These are phyloP conservation scores for Ophion slaviceki DNA, from an alignment of 2,888 invertebrate genomes.

Conservation along the genomic window DNA sequence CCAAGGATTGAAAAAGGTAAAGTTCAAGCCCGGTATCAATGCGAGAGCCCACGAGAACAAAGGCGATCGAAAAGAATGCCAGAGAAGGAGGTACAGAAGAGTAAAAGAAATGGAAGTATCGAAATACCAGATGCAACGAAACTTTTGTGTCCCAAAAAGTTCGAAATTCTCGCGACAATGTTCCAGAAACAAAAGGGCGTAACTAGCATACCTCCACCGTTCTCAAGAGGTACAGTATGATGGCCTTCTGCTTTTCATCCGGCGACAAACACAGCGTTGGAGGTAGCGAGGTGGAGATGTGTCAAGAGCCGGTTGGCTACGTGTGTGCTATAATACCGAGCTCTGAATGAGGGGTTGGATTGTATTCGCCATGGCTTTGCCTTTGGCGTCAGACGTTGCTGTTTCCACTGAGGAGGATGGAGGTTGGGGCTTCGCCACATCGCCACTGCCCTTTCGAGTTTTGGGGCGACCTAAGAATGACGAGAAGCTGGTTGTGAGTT, in stretches of 20 bases:
- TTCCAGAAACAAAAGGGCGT: no score
- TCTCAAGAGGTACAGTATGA: no score
- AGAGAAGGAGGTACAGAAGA: not conserved
- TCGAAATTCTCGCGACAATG: not conserved
- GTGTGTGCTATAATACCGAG: constrained; percentile 3
- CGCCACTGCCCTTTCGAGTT: constrained; percentile 29
- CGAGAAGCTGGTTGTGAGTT: constrained; percentile 8
- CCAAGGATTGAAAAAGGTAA: no score
- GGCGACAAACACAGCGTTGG: not conserved
- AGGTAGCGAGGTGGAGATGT: constrained; percentile 7
- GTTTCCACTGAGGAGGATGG: not conserved
- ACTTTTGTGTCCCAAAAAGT: constrained; percentile 1
- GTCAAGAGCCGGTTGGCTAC: constrained; percentile 24
- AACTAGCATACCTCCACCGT: no score
- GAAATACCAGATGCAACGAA: constrained; percentile 24
- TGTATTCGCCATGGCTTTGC: constrained; percentile 18
- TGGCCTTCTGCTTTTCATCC: not conserved
- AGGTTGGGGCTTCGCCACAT: constrained; percentile 6
- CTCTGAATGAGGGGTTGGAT: not conserved
- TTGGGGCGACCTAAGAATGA: constrained; percentile 15
- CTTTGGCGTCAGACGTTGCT: constrained; percentile 28
- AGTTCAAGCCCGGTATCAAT: not conserved
- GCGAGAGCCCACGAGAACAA: constrained; percentile 7
- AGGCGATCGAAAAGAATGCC: constrained; percentile 24
- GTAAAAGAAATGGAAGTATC: constrained; percentile 7